phyloP scores from a whole-genome alignment of 2,888 invertebrate species.

The Ophraella communa region DNA sequence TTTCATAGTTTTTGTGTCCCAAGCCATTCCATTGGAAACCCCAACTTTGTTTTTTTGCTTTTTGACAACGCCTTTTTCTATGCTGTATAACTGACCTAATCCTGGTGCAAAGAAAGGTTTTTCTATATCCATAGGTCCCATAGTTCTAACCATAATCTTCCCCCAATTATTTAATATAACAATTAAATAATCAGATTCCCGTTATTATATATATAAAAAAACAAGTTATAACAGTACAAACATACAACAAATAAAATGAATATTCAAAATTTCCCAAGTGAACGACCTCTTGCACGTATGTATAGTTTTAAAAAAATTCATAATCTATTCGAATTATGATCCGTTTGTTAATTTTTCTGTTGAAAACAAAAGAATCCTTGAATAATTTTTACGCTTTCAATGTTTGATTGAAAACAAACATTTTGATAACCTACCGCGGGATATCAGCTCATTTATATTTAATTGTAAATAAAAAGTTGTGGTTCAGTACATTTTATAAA shows the following conservation, averaged over 20 bases:
- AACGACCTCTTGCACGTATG: background rate
- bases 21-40: slow-evolving; percentile 72
- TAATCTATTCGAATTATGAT: no score
- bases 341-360: background rate
- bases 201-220: no score
- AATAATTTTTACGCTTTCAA: background rate
- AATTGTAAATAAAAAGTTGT: background rate
- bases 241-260: background rate
- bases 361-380: background rate
- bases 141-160: slow-evolving; percentile 59
- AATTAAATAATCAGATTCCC: no score
- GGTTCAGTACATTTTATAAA: background rate
- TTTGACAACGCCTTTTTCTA: slow-evolving; percentile 37
- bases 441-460: background rate
- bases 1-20: slow-evolving; percentile 70
- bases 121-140: slow-evolving; percentile 44
- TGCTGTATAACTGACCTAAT: slow-evolving; percentile 44
- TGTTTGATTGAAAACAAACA: background rate
- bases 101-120: slow-evolving; percentile 38
- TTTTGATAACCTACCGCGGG: background rate
- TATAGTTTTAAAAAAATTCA: background rate
- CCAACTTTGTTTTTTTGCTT: slow-evolving; percentile 43
- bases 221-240: background rate
- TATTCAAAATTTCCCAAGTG: background rate
- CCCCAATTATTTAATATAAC: no score